Evolutionary conservation across 2,113 vertebrate species (phyloP), one percentile per base, ranked within the genome.

Genomic region (Macrotus californicus): DNA sequence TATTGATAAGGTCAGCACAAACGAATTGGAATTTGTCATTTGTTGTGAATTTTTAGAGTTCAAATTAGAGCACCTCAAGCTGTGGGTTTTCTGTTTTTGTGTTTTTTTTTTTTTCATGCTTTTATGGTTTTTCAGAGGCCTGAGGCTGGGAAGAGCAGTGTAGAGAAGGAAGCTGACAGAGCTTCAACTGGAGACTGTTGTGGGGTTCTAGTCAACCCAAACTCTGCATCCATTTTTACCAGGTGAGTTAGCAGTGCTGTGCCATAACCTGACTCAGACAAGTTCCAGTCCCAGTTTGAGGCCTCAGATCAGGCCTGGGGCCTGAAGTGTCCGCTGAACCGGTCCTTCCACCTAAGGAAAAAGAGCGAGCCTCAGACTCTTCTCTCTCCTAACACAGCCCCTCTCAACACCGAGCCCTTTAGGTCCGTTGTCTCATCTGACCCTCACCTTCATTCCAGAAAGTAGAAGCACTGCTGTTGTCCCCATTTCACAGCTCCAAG

Each of bases 41-140:
- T 36, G 29, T 50, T 87, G 39, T 89, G 77, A 77, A n/a, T 88
- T 43, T 77, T 89, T 6, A 31, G 77, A 73, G 22, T 87, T 86
- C 66, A 73, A 73, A 31, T 16, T 15, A 48, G 31, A 75, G 41
- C 41, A 43, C 21, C n/a, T 19, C 9, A 4, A 43, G 52, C 43
- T 93, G 70, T 84, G 77, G 77, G 41, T 52, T 92, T 92, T 84
- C 77, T 84, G 70, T 36, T 61, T 36, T 88, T 87, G 67, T 76
- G 24, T 36, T 1, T 16, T 19, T 6, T 22, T 9, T 24, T 3
- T 82, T 41, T 10, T 29, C 14, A 22, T 39, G 70, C 41, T 29
- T 61, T 61, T 61, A 26, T 61, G 26, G 59, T 84, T 41, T 80
- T 43, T 89, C 79, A 70, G 70, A 72, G 77, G 29, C 31, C 15